Conservation (phyloP, 1,140 invertebrate species). For the Drosophila biarmipes region DNA sequence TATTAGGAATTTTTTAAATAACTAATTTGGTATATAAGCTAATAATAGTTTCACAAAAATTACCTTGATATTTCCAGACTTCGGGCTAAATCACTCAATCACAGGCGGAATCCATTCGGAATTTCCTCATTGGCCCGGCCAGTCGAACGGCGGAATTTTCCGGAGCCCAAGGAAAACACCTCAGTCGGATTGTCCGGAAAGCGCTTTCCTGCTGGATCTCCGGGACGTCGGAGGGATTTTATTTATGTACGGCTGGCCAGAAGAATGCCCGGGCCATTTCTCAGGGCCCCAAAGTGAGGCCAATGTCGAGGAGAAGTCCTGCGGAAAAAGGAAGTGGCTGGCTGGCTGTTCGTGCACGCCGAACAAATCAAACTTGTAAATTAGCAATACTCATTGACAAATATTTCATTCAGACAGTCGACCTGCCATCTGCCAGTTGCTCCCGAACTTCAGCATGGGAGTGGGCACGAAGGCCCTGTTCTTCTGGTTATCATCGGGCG, state of each 20-base stretch:
- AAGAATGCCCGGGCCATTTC: conserved; percentile 72
- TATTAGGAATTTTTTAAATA: too few species aligned
- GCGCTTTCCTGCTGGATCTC: conserved; percentile 9
- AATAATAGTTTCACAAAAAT: too few species aligned
- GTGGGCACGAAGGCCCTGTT: neutral
- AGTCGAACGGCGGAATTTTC: conserved; percentile 10
- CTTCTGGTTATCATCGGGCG: conserved; percentile 27
- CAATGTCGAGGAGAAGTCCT: conserved; percentile 24
- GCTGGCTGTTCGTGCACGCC: conserved; percentile 27
- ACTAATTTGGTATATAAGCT: too few species aligned
- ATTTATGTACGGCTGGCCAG: conserved; percentile 78
- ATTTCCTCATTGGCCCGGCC: conserved; percentile 30
- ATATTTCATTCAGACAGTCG: conserved; percentile 74
- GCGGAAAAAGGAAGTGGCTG: conserved; percentile 13
- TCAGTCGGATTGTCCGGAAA: neutral
- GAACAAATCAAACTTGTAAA: conserved; percentile 84
- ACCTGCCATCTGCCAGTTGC: conserved; percentile 20
- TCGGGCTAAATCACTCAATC: conserved; percentile 26
- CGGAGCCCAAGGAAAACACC: conserved; percentile 1
- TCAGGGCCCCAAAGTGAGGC: conserved; percentile 39
- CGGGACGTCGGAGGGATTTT: conserved; percentile 44
- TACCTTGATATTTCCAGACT: neutral
- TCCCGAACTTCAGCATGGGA: neutral
- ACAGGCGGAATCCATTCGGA: conserved; percentile 21
- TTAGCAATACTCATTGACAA: conserved; percentile 84